Base-by-base conservation (phyloP, 1,140 invertebrate species). In the Cydia pomonella region DNA sequence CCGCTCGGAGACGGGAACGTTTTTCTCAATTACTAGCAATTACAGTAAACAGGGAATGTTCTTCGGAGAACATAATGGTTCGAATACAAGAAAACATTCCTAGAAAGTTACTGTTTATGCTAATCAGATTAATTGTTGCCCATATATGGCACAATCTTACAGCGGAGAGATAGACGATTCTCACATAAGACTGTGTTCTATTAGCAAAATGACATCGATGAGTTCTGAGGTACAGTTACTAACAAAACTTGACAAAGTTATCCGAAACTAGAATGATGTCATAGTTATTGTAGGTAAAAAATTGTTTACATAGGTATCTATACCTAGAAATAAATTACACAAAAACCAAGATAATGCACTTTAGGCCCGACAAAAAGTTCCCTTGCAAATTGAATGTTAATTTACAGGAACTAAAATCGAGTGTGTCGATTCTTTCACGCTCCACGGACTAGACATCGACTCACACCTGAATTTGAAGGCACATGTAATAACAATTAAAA, bases 11-110 rank as follows among this genome's bases (percentile, higher is more conserved):
- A 29, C 29, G 25, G 13, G 63, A 33, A 3, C n/a, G 64, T 69
- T 69, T 69, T 69, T 69, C 64, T 69, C 64, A 69, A 69, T 69
- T 69, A 69, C 27, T n/a, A 16, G 16, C 64, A 69, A 69, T 69
- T 69, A 69, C 27, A 38, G 29, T 33, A 69, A 69, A 33, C 64
- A 69, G n/a, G 64, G 64, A 69, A 69, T 69, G 63, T 64, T 29
- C 16, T 69, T 6, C 27, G 27, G 6, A 41, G 64, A 69, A 41
- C 64, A 69, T 69, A 69, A 69, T 69, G 64, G 64, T 10, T 10
- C 64, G 27, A 29, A 33, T 23, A 69, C 63, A 29, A 66, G 25
- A 27, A 63, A 25, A 23, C 13, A 63, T 66, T 66, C 29, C 25
- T 29, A 66, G 63, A 66, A 66, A 66, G 63, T 66, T 66, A 29